Evolutionary conservation across 2,113 vertebrate species (phyloP), one percentile per base, ranked within the genome.

Genomic region (Poecilia latipinna): DNA sequence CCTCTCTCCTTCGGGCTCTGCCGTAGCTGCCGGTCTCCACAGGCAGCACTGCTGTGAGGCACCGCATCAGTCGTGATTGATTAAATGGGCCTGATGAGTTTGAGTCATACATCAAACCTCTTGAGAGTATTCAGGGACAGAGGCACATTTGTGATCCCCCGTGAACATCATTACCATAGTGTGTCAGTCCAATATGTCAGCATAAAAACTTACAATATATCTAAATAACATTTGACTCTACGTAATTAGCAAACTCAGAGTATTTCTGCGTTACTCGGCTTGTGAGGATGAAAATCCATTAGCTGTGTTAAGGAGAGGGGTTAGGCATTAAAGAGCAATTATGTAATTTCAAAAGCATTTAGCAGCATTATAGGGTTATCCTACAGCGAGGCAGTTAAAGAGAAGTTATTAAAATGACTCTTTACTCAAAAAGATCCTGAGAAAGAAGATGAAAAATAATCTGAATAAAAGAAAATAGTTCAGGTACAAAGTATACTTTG

Each of bases 31-130:
- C 29, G 29, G 5, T 64, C 39, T 79, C 37, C 39, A 32, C 28
- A 28, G 35, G 37, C 67, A 42, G 17, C 12, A 33, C 68, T 8
- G 12, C 28, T 2, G 35, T 57, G 24, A 73, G 26, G 29, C 33
- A 44, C 17, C 51, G 77, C 39, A 71, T 79, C 82, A 81, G 71
- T 83, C 57, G 29, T 26, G 60, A 79, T 75, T 80, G 78, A 87
- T 71, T 72, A 48, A 74, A 79, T 48, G 11, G 74, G 33, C 69
- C 39, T 68, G 68, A 86, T 82, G 54, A 82, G 69, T 26, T 12
- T n/a, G 70, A 82, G 78, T 57, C 71, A 78, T 71, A 44, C 68
- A 78, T 60, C 24, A 29, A 66, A 63, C 65, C 32, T 39, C 42
- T 26, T 67, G 24, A 35, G n/a, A 32, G 54, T 33, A 72, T 70